Conservation (phyloP, 1,140 invertebrate genomes). For the Akabosia matsudoensis region DNA sequence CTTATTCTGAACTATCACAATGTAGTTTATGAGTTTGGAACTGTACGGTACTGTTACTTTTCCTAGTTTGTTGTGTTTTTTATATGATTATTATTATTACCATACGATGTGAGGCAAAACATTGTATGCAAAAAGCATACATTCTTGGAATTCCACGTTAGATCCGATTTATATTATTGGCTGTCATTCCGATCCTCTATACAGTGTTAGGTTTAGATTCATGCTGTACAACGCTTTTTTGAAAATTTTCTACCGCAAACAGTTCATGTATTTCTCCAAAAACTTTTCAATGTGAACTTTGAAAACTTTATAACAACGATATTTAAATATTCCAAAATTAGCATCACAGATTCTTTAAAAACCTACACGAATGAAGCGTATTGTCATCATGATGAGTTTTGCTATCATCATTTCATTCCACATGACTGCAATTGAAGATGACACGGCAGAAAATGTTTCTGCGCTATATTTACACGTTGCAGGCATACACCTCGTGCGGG, state of each 20-base stretch:
- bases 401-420: not conserved
- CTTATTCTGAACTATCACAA: not conserved
- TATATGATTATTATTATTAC: not conserved
- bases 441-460: slow-evolving; percentile 2
- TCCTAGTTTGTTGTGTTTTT: not conserved
- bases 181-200: slow-evolving; percentile 12
- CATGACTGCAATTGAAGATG: not conserved
- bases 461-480: not conserved
- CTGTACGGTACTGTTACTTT: not conserved
- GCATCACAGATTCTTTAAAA: no score
- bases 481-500: slow-evolving; percentile 9
- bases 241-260: not conserved
- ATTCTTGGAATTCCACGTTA: slow-evolving; percentile 30
- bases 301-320: no score
- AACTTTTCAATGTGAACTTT: no score
- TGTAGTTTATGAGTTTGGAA: slow-evolving; percentile 6
- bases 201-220: not conserved
- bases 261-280: not conserved
- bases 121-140: slow-evolving; percentile 8
- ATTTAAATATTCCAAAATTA: no score
- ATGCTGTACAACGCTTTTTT: not conserved
- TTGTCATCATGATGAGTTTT: not conserved
- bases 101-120: not conserved
- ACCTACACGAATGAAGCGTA: not conserved
- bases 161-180: slow-evolving; percentile 36